A percentile compares a stretch with the other conserved stretches of the same genome.
Conservation (phyloP, 2,888 invertebrate genomes). For the Lacanobia oleracea region DNA sequence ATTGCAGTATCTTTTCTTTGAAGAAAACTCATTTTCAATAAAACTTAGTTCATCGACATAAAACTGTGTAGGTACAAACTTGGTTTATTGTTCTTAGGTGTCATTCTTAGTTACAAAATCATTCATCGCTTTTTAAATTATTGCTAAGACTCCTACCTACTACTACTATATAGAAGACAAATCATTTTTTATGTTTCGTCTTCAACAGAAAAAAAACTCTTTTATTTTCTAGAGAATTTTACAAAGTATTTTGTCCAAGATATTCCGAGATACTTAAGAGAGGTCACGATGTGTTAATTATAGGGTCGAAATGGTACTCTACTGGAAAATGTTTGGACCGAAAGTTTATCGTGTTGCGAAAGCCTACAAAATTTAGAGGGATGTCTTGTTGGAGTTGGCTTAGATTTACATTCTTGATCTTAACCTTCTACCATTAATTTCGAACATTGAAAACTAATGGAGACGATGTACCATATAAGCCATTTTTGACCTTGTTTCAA, state of each 20-base stretch:
- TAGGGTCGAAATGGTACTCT: conserved; percentile 4
- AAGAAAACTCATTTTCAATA: conserved; percentile 1
- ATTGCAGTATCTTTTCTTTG: neutral
- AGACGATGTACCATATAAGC: no score
- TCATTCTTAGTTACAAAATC: neutral
- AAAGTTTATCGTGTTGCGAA: conserved; percentile 10
- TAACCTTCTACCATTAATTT: no score
- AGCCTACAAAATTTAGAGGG: conserved; percentile 9
- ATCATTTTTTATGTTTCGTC: neutral
- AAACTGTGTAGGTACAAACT: neutral
- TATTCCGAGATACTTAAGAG: conserved; percentile 4
- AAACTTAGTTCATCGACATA: neutral
- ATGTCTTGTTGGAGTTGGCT: neutral
- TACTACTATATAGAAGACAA: no score
- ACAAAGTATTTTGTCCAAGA: conserved; percentile 3
- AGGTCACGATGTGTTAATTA: conserved; percentile 29
- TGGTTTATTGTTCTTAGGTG: neutral
- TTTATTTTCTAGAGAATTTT: neutral
- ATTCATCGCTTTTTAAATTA: conserved; percentile 8
- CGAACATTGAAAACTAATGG: no score
- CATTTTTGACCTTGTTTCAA: no score
- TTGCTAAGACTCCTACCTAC: neutral
- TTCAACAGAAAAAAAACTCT: neutral
- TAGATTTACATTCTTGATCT: conserved; percentile 20
- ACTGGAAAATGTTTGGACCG: conserved; percentile 26